Percentiles rank a stretch among this genome's conserved stretches.
phyloP scores from a whole-genome alignment of 2,797 vertebrate species.

The Mormyrus proboscirostris region DNA sequence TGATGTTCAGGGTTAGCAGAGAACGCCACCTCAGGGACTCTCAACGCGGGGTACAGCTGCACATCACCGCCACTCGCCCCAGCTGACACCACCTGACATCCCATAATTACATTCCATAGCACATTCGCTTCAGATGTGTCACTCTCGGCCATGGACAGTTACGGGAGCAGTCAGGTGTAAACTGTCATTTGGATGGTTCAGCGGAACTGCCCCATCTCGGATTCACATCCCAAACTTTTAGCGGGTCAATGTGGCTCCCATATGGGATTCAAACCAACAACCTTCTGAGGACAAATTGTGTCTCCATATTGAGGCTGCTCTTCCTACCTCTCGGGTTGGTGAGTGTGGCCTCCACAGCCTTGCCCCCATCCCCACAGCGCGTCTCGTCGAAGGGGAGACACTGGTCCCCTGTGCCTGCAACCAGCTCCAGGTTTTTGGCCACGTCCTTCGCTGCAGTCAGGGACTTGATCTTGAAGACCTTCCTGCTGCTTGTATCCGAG shows the following conservation, averaged over 20 bases:
- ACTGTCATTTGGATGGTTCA: neutral
- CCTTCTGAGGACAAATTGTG: neutral
- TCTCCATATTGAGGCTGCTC: neutral
- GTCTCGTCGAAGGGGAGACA: slow-evolving; percentile 94
- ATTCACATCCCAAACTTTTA: neutral
- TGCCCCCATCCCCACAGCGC: slow-evolving; percentile 92
- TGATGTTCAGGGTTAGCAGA: neutral
- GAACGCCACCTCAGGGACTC: neutral
- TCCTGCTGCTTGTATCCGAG: slow-evolving; percentile 91
- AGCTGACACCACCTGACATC: neutral
- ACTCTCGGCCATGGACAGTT: neutral
- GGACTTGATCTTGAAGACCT: slow-evolving; percentile 89
- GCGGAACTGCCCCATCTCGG: neutral
- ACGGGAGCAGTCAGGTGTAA: neutral
- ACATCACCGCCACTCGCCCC: neutral
- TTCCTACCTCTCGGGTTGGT: slow-evolving; percentile 88
- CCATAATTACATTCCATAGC: neutral
- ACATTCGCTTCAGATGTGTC: neutral
- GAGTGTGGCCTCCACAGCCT: slow-evolving; percentile 88
- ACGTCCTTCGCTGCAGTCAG: slow-evolving; percentile 80
- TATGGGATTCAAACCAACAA: neutral
- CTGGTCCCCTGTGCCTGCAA: slow-evolving; percentile 93
- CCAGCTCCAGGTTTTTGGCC: slow-evolving; percentile 87
- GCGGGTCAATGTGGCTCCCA: neutral
- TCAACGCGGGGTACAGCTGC: neutral